Percentiles rank a stretch among this genome's conserved stretches.
Evolutionary conservation across 1,140 invertebrate species (phyloP).

Genomic region (Ladona fulva): DNA sequence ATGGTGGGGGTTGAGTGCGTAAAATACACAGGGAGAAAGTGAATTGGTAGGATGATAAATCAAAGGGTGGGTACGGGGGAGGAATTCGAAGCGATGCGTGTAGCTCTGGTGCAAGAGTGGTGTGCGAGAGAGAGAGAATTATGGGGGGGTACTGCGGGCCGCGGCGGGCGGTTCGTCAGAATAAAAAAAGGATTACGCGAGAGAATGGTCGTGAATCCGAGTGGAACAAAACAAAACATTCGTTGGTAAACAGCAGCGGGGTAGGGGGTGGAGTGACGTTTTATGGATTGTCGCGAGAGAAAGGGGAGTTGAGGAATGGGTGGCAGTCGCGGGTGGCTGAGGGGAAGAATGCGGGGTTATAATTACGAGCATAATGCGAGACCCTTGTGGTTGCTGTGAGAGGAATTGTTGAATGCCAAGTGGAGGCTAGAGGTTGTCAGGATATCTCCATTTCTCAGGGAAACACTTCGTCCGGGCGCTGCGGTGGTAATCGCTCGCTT

Average conservation of each 20-base stretch:
- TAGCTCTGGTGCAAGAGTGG: not conserved
- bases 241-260: not conserved
- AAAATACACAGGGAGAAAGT: not conserved
- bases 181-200: not conserved
- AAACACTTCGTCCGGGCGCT: too few species aligned
- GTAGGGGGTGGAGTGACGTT: too few species aligned
- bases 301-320: not conserved
- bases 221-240: constrained; percentile 2
- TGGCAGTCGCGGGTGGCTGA: not conserved
- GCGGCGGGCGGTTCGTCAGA: not conserved
- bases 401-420: not conserved
- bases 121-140: not conserved
- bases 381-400: not conserved
- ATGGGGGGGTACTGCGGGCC: not conserved
- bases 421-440: not conserved
- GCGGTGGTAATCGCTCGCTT: too few species aligned
- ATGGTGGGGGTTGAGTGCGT: too few species aligned
- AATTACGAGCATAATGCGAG: not conserved
- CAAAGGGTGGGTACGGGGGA: not conserved
- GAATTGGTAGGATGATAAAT: not conserved
- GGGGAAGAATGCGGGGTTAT: not conserved
- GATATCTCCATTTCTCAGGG: not conserved
- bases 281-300: too few species aligned
- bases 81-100: not conserved
- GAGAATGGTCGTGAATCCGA: not conserved